Base-by-base conservation (phyloP, 2,113 vertebrate species). In the Melanotaenia duboulayi region DNA sequence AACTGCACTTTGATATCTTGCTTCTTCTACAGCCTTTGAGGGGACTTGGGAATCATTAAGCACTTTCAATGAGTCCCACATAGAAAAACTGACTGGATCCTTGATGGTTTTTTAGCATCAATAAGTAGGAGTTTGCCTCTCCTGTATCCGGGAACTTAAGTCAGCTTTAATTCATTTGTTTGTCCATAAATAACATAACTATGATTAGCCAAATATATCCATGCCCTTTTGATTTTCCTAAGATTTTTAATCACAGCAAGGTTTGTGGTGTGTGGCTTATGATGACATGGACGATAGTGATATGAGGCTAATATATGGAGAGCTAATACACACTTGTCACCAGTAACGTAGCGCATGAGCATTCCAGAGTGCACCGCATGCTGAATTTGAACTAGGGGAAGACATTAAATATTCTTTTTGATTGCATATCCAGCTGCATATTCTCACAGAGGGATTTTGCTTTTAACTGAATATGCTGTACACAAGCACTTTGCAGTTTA, bases 401-500 rank as follows among this genome's bases (percentile, higher is more conserved):
- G 77, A 76, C 83, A 92, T 92, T 91, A 92, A 92, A 91, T 89
- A 93, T 93, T 93, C 89, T 85, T 89, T 90, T 92, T 93, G 90
- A 92, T 92, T 91, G 81, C 88, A 89, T 81, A 84, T 89, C 89
- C 90, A 87, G 83, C 86, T 85, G 89, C 83, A 90, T 83, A 84
- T 84, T 85, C 89, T 83, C 85, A 84, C 87, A 62, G 39, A 86
- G 83, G 87, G 83, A 78, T 89, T 86, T 83, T 88, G 86, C 89
- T 90, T 92, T 92, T 90, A 91, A 92, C 85, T 65, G 72, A 90
- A 88, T 86, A 79, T 91, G 89, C 92, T 90, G 90, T 91, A 91
- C 91, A 92, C 90, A 91, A 90, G 91, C 91, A 93, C 86, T 92
- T 92, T 91, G 82, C 87, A 89, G 85, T 90, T 93, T 90, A 91